These are phyloP conservation scores for Lasioglossum figueresi DNA, from an alignment of 2,888 invertebrate species.

Conservation along the genomic window DNA sequence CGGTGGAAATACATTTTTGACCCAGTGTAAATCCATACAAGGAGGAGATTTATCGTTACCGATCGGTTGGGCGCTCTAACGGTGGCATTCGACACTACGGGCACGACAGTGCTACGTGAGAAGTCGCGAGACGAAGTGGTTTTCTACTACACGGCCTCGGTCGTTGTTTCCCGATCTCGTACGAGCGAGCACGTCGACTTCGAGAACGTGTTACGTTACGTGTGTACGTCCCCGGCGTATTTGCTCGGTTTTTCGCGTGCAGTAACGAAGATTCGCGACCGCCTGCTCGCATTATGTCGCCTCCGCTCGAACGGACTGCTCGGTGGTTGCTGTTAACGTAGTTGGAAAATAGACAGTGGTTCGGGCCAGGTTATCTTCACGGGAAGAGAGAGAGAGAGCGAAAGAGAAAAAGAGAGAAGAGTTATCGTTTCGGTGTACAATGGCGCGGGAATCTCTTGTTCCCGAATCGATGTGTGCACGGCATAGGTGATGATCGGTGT, in stretches of 20 bases:
- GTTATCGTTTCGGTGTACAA: slow-evolving; percentile 56
- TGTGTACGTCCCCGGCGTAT: slow-evolving; percentile 4
- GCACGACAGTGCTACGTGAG: slow-evolving; percentile 55
- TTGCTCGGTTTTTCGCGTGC: neutral
- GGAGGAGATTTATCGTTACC: slow-evolving; percentile 57
- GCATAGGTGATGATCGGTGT: slow-evolving; percentile 71
- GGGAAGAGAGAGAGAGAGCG: neutral
- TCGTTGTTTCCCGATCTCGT: slow-evolving; percentile 40
- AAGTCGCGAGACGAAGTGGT: slow-evolving; percentile 56
- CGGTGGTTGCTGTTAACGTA: slow-evolving; percentile 46
- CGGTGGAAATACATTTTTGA: slow-evolving; percentile 11
- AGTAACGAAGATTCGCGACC: neutral
- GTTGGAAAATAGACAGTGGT: slow-evolving; percentile 38
- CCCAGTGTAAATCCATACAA: slow-evolving; percentile 56
- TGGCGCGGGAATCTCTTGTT: slow-evolving; percentile 67
- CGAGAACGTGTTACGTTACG: slow-evolving; percentile 9
- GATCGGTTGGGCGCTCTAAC: slow-evolving; percentile 72
- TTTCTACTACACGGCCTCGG: slow-evolving; percentile 39
- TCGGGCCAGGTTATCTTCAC: slow-evolving; percentile 40
- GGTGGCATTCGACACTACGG: slow-evolving; percentile 70
- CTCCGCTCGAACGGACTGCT: slow-evolving; percentile 14
- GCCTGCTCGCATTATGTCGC: slow-evolving; percentile 37
- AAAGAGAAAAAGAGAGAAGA: slow-evolving; percentile 27
- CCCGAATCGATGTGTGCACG: slow-evolving; percentile 58
- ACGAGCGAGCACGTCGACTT: slow-evolving; percentile 27